phyloP scores from a whole-genome alignment of 2,797 vertebrate species.

The Xenentodon cancila region DNA sequence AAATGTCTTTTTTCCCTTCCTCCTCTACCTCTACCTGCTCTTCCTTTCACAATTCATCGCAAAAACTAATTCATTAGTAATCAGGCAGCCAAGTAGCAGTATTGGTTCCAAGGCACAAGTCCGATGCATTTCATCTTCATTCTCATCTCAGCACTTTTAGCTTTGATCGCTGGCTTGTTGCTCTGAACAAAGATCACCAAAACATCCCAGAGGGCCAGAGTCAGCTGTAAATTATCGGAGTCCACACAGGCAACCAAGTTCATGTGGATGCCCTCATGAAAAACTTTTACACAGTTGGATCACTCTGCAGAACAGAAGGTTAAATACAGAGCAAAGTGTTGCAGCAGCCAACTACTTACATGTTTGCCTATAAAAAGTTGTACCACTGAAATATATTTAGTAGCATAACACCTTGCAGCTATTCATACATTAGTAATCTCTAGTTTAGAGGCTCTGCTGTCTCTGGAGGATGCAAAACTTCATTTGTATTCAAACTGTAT shows the following conservation, averaged over 20 bases:
- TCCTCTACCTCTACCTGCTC: constrained; percentile 16
- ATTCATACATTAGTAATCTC: constrained; percentile 15
- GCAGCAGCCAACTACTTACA: constrained; percentile 6
- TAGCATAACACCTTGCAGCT: constrained; percentile 17
- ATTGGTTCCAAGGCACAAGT: constrained; percentile 30
- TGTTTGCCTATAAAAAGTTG: constrained; percentile 13
- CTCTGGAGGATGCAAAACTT: neutral
- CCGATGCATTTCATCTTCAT: constrained; percentile 42
- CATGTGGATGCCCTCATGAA: constrained; percentile 24
- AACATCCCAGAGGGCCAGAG: constrained; percentile 35
- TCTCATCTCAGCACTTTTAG: constrained; percentile 31
- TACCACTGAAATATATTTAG: constrained; percentile 8
- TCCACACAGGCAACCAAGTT: constrained; percentile 32
- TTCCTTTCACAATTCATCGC: constrained; percentile 49
- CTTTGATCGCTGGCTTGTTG: constrained; percentile 58
- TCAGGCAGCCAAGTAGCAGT: constrained; percentile 30
- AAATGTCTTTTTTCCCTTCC: neutral
- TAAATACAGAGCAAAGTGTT: constrained; percentile 16
- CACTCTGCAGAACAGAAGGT: constrained; percentile 24
- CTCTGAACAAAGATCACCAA: constrained; percentile 42
- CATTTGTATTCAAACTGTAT: constrained; percentile 28
- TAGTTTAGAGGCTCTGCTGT: neutral
- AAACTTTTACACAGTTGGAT: constrained; percentile 18
- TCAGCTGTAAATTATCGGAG: constrained; percentile 31
- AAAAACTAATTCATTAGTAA: constrained; percentile 52